Evolutionary conservation across 2,113 vertebrate genomes (phyloP).

Genomic region (Oreochromis niloticus): DNA sequence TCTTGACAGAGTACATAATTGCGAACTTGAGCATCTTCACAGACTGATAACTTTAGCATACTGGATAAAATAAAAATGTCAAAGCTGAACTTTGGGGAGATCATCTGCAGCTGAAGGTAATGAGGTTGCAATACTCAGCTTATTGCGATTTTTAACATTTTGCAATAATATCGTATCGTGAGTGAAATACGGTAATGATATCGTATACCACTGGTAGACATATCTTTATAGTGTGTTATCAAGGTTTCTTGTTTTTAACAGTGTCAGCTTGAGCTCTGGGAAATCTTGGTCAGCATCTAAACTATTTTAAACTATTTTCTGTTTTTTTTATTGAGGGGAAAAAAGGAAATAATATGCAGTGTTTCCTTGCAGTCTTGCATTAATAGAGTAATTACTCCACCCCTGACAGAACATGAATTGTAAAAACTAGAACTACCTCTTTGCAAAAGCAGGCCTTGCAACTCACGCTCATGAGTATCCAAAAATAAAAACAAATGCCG

Average conservation of each 20-base stretch:
- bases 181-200: fast-evolving
- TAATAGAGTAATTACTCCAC: not conserved
- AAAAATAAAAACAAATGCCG: not conserved
- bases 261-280: not conserved
- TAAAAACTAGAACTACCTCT: not conserved
- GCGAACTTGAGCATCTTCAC: not conserved
- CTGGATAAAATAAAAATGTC: not conserved
- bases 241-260: not conserved
- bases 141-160: not conserved
- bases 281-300: not conserved
- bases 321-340: not conserved
- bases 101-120: not conserved
- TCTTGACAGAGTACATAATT: not conserved
- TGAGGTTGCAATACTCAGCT: not conserved
- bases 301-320: not conserved
- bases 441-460: not conserved
- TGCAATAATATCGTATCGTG: not conserved
- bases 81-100: not conserved
- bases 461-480: not conserved
- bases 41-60: not conserved
- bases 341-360: not conserved
- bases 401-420: fast-evolving
- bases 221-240: not conserved
- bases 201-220: not conserved
- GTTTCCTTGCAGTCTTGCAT: not conserved